phyloP scores from a whole-genome alignment of 2,113 vertebrate genomes.

The Nycticebus coucang region DNA sequence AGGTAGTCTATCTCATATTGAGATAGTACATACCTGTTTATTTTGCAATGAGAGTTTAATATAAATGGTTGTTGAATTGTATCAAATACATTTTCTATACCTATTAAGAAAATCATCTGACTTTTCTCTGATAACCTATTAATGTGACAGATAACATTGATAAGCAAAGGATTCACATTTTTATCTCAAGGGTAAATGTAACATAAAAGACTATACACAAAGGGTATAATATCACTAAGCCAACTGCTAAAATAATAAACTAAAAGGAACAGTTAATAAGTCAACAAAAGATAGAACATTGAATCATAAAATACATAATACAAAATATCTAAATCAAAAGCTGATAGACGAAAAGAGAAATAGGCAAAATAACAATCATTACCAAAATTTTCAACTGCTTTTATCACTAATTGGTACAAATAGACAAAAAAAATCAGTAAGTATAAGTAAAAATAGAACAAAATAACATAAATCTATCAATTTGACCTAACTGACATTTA shows the following conservation, averaged over 20 bases:
- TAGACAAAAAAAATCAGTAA: background rate
- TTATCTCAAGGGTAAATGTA: background rate
- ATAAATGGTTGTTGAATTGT: background rate
- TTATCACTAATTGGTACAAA: background rate
- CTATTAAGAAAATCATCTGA: background rate
- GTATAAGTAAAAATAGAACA: background rate
- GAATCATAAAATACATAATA: background rate
- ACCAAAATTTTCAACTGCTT: background rate
- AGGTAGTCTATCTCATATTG: background rate
- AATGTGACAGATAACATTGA: background rate
- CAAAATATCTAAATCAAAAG: conserved; percentile 3
- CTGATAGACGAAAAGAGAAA: background rate
- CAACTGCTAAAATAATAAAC: background rate
- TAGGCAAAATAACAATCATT: background rate
- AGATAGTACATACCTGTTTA: background rate
- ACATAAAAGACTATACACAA: background rate
- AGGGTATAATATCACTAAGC: background rate
- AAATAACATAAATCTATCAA: background rate
- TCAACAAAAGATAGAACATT: background rate
- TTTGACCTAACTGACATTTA: background rate
- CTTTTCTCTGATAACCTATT: background rate
- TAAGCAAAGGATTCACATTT: background rate
- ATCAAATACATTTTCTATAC: background rate
- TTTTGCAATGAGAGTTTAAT: background rate
- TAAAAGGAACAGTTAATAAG: background rate